These are phyloP conservation scores for Andrena bucephala DNA, from an alignment of 2,888 invertebrate genomes.

Conservation along the genomic window DNA sequence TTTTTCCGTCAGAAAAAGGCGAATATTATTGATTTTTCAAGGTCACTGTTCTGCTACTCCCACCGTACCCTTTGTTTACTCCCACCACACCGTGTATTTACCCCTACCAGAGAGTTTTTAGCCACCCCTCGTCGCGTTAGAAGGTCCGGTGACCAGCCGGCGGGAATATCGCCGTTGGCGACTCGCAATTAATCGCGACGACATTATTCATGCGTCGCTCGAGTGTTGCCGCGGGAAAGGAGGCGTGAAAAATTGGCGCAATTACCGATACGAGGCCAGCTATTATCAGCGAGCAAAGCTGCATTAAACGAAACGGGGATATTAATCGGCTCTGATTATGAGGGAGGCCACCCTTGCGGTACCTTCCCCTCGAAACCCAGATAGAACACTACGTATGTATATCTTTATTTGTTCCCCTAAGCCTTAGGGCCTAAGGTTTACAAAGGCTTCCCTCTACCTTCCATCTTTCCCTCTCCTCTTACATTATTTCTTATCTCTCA, in stretches of 20 bases:
- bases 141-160: constrained; percentile 6
- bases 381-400: background rate
- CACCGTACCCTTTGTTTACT: background rate
- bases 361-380: constrained; percentile 10
- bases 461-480: too few species aligned
- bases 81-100: background rate
- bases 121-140: background rate
- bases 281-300: constrained; percentile 50
- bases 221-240: constrained; percentile 30
- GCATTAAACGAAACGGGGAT: constrained; percentile 51
- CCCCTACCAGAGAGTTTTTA: background rate
- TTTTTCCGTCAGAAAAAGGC: too few species aligned
- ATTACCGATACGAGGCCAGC: constrained; percentile 52
- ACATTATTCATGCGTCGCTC: constrained; percentile 49
- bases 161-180: constrained; percentile 35
- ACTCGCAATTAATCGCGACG: constrained; percentile 51
- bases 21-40: constrained; percentile 1
- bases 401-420: too few species aligned
- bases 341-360: background rate
- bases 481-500: too few species aligned
- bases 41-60: background rate
- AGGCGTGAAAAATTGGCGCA: constrained; percentile 49
- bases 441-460: too few species aligned
- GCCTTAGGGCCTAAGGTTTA: too few species aligned
- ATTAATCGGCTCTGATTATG: constrained; percentile 50